A percentile compares a stretch with the other conserved stretches of the same genome.
Conservation (phyloP, 2,797 vertebrate genomes). For the Pangasius djambal region DNA sequence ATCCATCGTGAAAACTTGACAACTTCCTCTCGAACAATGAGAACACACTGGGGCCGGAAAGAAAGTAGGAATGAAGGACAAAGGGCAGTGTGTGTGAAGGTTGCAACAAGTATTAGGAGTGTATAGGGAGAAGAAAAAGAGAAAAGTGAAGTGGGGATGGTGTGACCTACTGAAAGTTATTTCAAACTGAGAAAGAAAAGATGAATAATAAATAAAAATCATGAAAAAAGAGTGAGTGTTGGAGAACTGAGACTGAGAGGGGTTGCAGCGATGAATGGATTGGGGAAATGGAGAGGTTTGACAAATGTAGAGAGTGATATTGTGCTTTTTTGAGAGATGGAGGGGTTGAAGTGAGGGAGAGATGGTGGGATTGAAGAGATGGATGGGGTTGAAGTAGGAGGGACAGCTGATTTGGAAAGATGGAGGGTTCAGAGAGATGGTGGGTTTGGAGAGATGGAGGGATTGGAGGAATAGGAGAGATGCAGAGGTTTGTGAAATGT, state of each 20-base stretch:
- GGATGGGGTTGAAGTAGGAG: background rate
- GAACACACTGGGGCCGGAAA: background rate
- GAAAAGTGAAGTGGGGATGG: background rate
- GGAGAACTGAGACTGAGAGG: background rate
- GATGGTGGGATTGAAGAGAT: background rate
- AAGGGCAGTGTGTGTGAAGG: slow-evolving; percentile 7
- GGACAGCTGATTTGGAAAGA: background rate
- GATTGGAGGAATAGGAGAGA: background rate
- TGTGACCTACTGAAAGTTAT: background rate
- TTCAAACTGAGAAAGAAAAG: slow-evolving; percentile 26
- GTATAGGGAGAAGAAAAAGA: slow-evolving; percentile 7
- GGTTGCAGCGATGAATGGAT: background rate
- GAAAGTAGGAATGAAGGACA: slow-evolving; percentile 13
- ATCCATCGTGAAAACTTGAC: slow-evolving; percentile 7
- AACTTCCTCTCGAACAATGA: background rate
- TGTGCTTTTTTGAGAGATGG: background rate
- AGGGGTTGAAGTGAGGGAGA: background rate
- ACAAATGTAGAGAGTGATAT: background rate
- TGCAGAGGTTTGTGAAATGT: background rate
- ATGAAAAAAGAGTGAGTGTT: too few species aligned
- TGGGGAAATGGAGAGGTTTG: background rate
- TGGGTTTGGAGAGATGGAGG: background rate
- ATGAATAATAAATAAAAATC: slow-evolving; percentile 39
- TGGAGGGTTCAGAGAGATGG: too few species aligned
- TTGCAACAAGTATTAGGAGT: slow-evolving; percentile 30